phyloP scores from a whole-genome alignment of 2,888 invertebrate species.

The Creontiades dilutus region DNA sequence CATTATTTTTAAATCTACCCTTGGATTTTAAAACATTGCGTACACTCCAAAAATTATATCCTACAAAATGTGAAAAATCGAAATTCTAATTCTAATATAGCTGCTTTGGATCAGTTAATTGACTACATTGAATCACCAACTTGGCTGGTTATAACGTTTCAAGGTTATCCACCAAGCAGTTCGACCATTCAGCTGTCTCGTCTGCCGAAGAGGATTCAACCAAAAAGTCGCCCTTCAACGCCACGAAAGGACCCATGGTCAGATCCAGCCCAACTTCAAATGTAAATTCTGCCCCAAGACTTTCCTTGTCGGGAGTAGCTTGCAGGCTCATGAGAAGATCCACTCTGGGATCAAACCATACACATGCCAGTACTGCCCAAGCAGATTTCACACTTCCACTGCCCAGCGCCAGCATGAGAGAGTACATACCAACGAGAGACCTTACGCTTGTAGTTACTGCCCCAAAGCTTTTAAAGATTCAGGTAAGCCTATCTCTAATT shows the following conservation, averaged over 20 bases:
- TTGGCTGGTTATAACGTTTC: neutral
- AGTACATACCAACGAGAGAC: constrained; percentile 75
- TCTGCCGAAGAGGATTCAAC: constrained; percentile 75
- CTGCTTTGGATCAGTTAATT: too few relatives aligned
- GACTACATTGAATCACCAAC: too few relatives aligned
- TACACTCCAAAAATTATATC: too few relatives aligned
- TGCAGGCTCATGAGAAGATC: constrained; percentile 75
- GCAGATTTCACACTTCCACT: constrained; percentile 75
- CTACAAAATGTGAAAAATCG: too few relatives aligned
- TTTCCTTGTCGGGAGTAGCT: constrained; percentile 74
- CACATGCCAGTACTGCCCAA: constrained; percentile 74
- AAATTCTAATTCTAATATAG: too few relatives aligned
- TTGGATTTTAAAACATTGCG: too few relatives aligned
- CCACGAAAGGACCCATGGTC: constrained; percentile 75
- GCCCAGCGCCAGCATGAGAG: constrained; percentile 75
- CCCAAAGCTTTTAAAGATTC: constrained; percentile 75
- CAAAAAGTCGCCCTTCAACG: constrained; percentile 75
- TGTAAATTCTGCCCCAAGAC: constrained; percentile 76
- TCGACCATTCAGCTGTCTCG: constrained; percentile 74
- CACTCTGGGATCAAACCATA: constrained; percentile 75
- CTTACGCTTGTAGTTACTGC: constrained; percentile 77
- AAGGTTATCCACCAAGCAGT: constrained; percentile 75
- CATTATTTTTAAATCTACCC: too few relatives aligned
- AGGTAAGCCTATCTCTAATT: neutral
- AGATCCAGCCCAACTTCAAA: constrained; percentile 73